Percentiles rank a stretch among this genome's conserved stretches.
Conservation (phyloP, 2,113 vertebrate genomes). For the Tyto alba region DNA sequence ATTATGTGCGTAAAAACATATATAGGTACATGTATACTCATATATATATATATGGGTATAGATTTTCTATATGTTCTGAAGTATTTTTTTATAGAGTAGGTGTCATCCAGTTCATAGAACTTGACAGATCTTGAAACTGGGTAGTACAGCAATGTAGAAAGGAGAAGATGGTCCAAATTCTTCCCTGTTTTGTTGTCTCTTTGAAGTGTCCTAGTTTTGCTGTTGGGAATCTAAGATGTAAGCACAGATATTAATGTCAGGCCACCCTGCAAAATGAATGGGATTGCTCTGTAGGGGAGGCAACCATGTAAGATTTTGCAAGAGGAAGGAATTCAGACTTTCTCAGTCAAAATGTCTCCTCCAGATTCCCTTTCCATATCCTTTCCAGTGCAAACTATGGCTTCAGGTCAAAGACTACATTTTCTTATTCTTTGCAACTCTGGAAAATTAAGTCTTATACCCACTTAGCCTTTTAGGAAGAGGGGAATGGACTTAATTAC, state of each 20-base stretch:
- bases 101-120: neutral
- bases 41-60: neutral
- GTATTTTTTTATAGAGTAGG: neutral
- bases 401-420: neutral
- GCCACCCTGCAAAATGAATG: neutral
- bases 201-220: neutral
- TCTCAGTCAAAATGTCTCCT: neutral
- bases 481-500: neutral
- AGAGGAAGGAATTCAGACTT: neutral
- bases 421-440: neutral
- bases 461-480: neutral
- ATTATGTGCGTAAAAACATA: accelerated
- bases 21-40: neutral
- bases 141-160: neutral
- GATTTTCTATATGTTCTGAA: neutral
- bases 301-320: neutral
- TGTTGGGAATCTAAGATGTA: neutral
- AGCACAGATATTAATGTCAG: neutral
- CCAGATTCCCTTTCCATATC: neutral
- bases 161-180: neutral
- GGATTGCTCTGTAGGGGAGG: neutral
- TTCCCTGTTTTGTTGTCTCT: neutral
- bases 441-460: neutral
- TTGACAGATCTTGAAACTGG: neutral
- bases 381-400: neutral